These are phyloP conservation scores for Oreochromis aureus DNA, from an alignment of 2,113 vertebrate genomes.

Conservation along the genomic window DNA sequence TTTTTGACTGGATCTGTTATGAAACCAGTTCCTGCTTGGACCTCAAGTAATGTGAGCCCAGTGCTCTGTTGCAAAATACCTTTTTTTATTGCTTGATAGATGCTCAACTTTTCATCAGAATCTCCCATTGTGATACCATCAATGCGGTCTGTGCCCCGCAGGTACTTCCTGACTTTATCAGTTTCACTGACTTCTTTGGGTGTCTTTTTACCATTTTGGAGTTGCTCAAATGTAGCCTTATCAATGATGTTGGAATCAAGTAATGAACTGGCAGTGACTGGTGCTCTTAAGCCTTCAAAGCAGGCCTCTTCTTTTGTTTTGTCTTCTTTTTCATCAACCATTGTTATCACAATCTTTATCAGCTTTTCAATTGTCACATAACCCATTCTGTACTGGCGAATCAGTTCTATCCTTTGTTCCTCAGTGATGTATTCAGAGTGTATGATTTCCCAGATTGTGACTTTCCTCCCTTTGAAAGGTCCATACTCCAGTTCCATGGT, in stretches of 20 bases:
- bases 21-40: slow-evolving; percentile 91
- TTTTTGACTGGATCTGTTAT: slow-evolving; percentile 80
- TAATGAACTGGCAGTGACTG: slow-evolving; percentile 80
- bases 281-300: slow-evolving; percentile 83
- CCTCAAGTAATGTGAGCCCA: slow-evolving; percentile 81
- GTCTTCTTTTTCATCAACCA: slow-evolving; percentile 81
- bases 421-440: slow-evolving; percentile 89
- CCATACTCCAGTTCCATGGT: slow-evolving; percentile 80
- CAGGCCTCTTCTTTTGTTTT: slow-evolving; percentile 73
- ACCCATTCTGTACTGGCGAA: slow-evolving; percentile 85
- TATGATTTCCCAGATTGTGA: slow-evolving; percentile 93
- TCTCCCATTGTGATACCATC: slow-evolving; percentile 81
- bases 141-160: slow-evolving; percentile 81
- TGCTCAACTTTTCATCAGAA: slow-evolving; percentile 82
- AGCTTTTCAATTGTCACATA: slow-evolving; percentile 89
- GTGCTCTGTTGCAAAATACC: slow-evolving; percentile 81
- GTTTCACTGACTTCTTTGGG: slow-evolving; percentile 82
- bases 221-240: slow-evolving; percentile 78
- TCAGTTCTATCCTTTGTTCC: slow-evolving; percentile 83
- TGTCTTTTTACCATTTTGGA: slow-evolving; percentile 80
- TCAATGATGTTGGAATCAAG: slow-evolving; percentile 82
- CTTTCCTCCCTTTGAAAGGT: slow-evolving; percentile 78
- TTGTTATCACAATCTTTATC: slow-evolving; percentile 86
- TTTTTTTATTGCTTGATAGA: slow-evolving; percentile 90
- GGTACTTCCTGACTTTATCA: slow-evolving; percentile 74